Evolutionary conservation across 2,888 invertebrate species (phyloP).

Genomic region (Phytoseiulus persimilis): DNA sequence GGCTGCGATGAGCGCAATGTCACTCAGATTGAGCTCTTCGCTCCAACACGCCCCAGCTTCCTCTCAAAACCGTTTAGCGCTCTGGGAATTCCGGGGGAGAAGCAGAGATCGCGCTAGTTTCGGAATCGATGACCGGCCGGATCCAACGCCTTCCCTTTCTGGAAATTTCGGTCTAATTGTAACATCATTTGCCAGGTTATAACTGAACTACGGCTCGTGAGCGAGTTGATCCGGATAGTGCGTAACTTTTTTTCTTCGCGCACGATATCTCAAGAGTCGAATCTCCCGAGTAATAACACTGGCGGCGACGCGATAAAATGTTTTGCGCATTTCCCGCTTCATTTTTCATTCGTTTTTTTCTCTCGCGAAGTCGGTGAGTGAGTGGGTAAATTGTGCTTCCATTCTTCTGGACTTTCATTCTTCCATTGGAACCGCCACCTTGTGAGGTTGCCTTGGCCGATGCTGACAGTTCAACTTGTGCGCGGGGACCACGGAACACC

Average conservation of each 20-base stretch:
- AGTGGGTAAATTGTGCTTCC: not conserved
- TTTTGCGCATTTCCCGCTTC: not conserved
- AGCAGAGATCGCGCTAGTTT: too few species aligned
- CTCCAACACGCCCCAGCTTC: too few species aligned
- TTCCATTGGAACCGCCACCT: not conserved
- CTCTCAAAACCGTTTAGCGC: too few species aligned
- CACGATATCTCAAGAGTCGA: not conserved
- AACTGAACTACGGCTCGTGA: not conserved
- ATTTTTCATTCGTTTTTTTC: not conserved
- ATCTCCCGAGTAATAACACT: not conserved
- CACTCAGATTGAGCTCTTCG: too few species aligned
- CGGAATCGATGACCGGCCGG: too few species aligned
- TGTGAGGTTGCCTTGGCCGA: conserved; percentile 5
- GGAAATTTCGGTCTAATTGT: not conserved
- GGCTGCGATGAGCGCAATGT: not conserved
- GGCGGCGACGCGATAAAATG: not conserved
- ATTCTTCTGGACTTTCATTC: not conserved
- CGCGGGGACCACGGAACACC: not conserved
- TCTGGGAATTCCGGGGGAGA: too few species aligned
- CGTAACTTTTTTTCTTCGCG: not conserved
- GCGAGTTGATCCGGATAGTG: not conserved
- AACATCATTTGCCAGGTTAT: not conserved
- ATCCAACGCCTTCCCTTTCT: too few species aligned
- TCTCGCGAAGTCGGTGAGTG: not conserved
- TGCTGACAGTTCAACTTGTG: not conserved